Base-by-base conservation (phyloP, 2,113 vertebrate species). In the Mola mola region DNA sequence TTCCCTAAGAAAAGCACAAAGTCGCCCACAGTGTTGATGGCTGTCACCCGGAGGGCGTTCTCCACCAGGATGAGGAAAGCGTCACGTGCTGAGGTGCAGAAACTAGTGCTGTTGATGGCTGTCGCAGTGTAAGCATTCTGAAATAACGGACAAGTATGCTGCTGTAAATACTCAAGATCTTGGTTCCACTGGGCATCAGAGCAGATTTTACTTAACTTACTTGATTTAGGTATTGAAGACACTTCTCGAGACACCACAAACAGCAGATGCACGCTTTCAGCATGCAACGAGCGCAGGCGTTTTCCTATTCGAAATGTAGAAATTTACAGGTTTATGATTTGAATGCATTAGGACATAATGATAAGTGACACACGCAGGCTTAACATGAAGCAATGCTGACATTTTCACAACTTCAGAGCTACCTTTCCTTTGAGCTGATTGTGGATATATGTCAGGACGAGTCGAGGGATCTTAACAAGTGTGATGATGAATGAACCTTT, bases 401-500 rank as follows among this genome's bases (percentile, higher is more conserved):
- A n/a, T 21, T 24, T 47, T 5, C 6, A n/a, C 11, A 11, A 48
- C 20, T 34, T 22, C 9, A 9, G 3, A 8, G 67, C 94, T 92
- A 98, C 96, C 90, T 96, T 97, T 89, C 97, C 97, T 92, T 96
- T 96, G 21, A 99, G 95, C 83, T 98, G 94, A 64, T 86, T 95
- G 84, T 98, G 96, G 78, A 99, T 93, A 75, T 99, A 99, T 56
- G 91, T 97, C 22, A 98, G 94, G 82, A 98, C 94, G 91, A 99
- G 93, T 44, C 96, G 93, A 26, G 97, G 97, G 73, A 99, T 96
- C 90, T 99, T 97, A 70, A 99, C 95, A 26, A 98, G 84, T 0
- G 96, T 99, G 91, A 99, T 98, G 88, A 98, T 98, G 87, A 99
- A 99, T 80, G 96, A 95, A 21, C 97, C 97, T 80, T 98, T 99